Conservation (phyloP, 2,113 vertebrate species). For the Coryphaenoides rupestris region DNA sequence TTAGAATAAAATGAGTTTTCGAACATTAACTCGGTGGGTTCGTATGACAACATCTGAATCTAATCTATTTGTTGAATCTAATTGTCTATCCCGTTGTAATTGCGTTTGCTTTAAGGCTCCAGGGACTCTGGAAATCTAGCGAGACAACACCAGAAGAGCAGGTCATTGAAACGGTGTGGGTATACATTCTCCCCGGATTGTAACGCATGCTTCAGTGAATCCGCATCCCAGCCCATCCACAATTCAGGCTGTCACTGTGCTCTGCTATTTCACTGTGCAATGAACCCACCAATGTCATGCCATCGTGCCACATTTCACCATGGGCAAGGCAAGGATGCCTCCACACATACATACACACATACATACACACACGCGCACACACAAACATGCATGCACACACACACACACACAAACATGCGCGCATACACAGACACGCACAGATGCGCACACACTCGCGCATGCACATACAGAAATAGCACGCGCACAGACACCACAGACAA, state of each 20-base stretch:
- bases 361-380: not conserved
- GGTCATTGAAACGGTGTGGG: slow-evolving; percentile 2
- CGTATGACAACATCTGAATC: too few species aligned
- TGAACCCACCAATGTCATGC: slow-evolving; percentile 49
- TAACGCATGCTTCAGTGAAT: slow-evolving; percentile 32
- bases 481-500: too few species aligned
- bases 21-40: too few species aligned
- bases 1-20: too few species aligned
- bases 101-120: too few species aligned
- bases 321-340: too few species aligned
- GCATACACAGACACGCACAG: too few species aligned
- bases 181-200: slow-evolving; percentile 23
- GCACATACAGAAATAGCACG: too few species aligned
- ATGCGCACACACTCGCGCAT: too few species aligned
- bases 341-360: not conserved
- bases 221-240: slow-evolving; percentile 27
- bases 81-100: too few species aligned
- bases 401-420: not conserved
- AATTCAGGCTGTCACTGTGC: slow-evolving; percentile 45
- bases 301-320: slow-evolving; percentile 47
- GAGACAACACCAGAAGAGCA: not conserved
- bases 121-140: too few species aligned
- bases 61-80: too few species aligned
- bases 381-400: not conserved
- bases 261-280: slow-evolving; percentile 58